A percentile compares a stretch with the other conserved stretches of the same genome.
phyloP scores from a whole-genome alignment of 2,888 invertebrate species.

The Agrotis exclamationis region DNA sequence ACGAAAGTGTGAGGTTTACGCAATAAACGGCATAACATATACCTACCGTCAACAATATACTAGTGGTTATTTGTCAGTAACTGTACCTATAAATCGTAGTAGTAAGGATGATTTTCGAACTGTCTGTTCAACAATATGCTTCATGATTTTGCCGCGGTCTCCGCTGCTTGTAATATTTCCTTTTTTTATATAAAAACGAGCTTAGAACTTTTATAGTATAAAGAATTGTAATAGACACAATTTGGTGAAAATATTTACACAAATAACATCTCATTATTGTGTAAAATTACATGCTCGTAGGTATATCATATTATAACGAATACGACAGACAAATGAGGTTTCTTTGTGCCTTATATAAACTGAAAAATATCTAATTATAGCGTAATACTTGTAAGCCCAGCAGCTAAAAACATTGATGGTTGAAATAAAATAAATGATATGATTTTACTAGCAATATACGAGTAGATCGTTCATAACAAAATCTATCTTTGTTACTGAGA shows the following conservation, averaged over 20 bases:
- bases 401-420: background rate
- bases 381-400: too few species aligned
- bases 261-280: slow-evolving; percentile 5
- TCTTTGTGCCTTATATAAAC: background rate
- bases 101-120: background rate
- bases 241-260: slow-evolving; percentile 3
- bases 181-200: too few species aligned
- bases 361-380: background rate
- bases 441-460: too few species aligned
- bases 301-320: background rate
- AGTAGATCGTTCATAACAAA: too few species aligned
- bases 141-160: too few species aligned
- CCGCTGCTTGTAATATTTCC: too few species aligned
- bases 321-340: background rate
- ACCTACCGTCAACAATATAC: background rate
- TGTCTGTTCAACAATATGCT: too few species aligned
- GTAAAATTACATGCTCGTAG: background rate
- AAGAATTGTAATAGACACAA: background rate
- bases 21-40: background rate
- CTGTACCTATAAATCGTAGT: background rate
- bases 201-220: too few species aligned
- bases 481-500: background rate
- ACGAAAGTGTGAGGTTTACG: background rate
- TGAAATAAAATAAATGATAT: background rate
- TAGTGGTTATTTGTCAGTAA: background rate